A percentile compares a stretch with the other conserved stretches of the same genome.
Evolutionary conservation across 2,113 vertebrate genomes (phyloP).

Genomic region (Rhadina sibilatrix): DNA sequence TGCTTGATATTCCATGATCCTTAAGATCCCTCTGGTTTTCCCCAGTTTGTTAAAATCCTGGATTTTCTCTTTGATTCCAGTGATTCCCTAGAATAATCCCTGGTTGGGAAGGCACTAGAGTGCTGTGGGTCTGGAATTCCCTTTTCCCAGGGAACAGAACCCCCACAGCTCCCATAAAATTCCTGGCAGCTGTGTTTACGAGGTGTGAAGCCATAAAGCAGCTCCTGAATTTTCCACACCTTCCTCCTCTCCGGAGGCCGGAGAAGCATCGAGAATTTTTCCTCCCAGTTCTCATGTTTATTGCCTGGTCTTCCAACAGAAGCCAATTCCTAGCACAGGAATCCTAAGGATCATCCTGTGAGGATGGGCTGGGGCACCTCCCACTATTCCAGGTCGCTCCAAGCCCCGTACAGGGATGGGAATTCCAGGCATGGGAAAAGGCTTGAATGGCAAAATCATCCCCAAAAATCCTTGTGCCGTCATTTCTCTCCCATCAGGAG

Average conservation of each 20-base stretch:
- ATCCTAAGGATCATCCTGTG: neutral
- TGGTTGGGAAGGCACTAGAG: accelerated
- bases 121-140: neutral
- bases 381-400: neutral
- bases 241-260: neutral
- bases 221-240: neutral
- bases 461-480: accelerated
- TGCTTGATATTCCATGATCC: neutral
- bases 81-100: neutral
- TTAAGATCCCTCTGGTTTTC: neutral
- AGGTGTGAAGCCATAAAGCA: neutral
- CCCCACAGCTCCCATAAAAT: neutral
- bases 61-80: neutral
- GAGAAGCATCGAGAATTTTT: neutral
- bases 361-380: neutral
- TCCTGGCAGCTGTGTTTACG: neutral
- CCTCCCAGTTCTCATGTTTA: accelerated
- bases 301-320: neutral
- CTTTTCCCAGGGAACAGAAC: neutral
- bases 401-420: neutral
- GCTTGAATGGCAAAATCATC: neutral
- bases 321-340: neutral
- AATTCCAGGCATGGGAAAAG: neutral
- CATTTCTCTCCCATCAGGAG: accelerated
- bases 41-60: accelerated